phyloP scores from a whole-genome alignment of 2,113 vertebrate genomes.

The Indri indri region DNA sequence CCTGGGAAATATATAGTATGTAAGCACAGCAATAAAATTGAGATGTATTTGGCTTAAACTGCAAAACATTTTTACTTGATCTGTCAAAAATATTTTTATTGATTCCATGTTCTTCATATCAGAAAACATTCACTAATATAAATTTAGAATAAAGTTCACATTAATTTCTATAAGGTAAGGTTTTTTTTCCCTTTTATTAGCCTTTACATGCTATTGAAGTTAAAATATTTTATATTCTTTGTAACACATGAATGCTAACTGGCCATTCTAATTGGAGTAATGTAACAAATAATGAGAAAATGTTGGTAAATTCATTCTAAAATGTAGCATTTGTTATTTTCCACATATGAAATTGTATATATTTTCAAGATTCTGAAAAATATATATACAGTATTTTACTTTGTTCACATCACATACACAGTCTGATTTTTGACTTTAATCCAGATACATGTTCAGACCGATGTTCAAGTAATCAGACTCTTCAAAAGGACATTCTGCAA shows the following conservation, averaged over 20 bases:
- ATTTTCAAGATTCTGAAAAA: background rate
- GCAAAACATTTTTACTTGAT: conserved; percentile 54
- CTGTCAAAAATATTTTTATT: conserved; percentile 19
- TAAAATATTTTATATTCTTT: conserved; percentile 15
- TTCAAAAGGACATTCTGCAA: background rate
- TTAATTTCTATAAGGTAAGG: background rate
- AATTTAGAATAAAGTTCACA: background rate
- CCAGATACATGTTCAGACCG: background rate
- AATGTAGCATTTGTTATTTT: background rate
- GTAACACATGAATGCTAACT: background rate
- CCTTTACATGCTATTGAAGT: background rate
- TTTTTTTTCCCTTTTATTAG: background rate
- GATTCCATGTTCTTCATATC: background rate
- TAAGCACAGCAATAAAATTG: conserved; percentile 65
- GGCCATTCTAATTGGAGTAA: background rate
- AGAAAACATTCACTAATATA: background rate
- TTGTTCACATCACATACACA: background rate
- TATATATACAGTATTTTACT: background rate
- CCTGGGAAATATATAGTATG: conserved; percentile 74
- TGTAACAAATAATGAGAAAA: background rate
- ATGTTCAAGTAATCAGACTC: conserved; percentile 23
- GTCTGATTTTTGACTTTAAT: conserved; percentile 38
- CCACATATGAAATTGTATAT: background rate
- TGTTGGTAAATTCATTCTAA: background rate
- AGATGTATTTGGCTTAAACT: conserved; percentile 40